Conservation (phyloP, 2,797 vertebrate species). For the Erpetoichthys calabaricus region DNA sequence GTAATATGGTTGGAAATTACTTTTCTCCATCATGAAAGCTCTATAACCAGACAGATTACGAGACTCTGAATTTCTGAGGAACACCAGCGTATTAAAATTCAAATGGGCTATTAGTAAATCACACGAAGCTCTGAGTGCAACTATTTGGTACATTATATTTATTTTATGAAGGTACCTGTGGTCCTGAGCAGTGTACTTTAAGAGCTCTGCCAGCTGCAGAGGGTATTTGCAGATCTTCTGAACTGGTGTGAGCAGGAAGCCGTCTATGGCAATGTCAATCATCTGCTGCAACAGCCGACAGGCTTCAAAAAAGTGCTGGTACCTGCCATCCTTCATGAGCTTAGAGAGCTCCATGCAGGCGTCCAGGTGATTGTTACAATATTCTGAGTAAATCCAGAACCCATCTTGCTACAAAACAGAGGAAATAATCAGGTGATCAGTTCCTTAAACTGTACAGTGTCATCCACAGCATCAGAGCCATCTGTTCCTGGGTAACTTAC, state of each 20-base stretch:
- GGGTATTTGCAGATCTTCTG: constrained; percentile 99
- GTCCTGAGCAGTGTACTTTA: constrained; percentile 94
- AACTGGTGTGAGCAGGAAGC: constrained; percentile 90
- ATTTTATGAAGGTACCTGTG: constrained; percentile 61
- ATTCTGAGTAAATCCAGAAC: constrained; percentile 98
- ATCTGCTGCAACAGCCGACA: constrained; percentile 95
- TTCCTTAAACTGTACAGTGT: background rate
- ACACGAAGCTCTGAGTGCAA: too few species aligned
- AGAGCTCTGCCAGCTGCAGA: constrained; percentile 87
- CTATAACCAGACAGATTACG: too few species aligned
- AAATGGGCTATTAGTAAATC: too few species aligned
- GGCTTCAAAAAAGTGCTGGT: constrained; percentile 97
- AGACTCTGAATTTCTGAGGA: too few species aligned
- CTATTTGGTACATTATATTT: constrained; percentile 14
- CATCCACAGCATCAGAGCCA: background rate
- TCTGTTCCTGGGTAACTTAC: too few species aligned
- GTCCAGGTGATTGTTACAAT: constrained; percentile 96
- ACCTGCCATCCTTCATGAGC: constrained; percentile 90
- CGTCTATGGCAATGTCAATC: constrained; percentile 96
- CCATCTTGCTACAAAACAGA: constrained; percentile 75
- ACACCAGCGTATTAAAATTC: too few species aligned
- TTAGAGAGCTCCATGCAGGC: constrained; percentile 97
- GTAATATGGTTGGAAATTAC: too few species aligned
- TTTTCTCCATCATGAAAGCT: too few species aligned
- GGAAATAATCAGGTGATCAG: background rate